Evolutionary conservation across 2,888 invertebrate species (phyloP).

Genomic region (Apotomis betuletana): DNA sequence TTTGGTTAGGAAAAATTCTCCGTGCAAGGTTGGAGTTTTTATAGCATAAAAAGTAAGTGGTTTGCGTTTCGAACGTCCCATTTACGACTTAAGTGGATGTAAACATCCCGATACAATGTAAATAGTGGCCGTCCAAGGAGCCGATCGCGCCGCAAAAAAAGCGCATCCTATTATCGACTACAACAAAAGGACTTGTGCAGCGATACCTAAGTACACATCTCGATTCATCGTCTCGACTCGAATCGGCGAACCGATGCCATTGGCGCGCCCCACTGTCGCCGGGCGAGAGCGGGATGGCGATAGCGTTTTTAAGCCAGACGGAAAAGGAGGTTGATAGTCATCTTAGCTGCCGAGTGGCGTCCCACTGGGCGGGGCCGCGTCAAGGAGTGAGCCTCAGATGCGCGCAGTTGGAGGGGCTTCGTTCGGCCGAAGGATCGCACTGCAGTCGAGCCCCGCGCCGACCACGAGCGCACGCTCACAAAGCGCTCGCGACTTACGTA

Average conservation of each 20-base stretch:
- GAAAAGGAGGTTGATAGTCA: constrained; percentile 80
- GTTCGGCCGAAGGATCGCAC: constrained; percentile 83
- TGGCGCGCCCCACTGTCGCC: constrained; percentile 83
- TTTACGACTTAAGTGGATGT: constrained; percentile 51
- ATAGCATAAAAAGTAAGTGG: constrained; percentile 22
- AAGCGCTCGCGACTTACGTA: constrained; percentile 73
- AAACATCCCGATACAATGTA: constrained; percentile 63
- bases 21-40: neutral
- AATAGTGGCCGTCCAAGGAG: constrained; percentile 58
- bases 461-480: constrained; percentile 75
- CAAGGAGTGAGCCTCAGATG: constrained; percentile 84
- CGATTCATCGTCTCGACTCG: constrained; percentile 84
- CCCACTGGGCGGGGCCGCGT: constrained; percentile 86
- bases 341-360: constrained; percentile 81
- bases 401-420: constrained; percentile 85
- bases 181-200: constrained; percentile 83
- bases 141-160: constrained; percentile 79
- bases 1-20: constrained; percentile 16
- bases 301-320: constrained; percentile 56
- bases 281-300: constrained; percentile 69
- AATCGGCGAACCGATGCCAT: constrained; percentile 81
- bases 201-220: constrained; percentile 84
- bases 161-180: constrained; percentile 84
- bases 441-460: constrained; percentile 82
- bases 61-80: constrained; percentile 31